Conservation (phyloP, 2,888 invertebrate genomes). For the Ganaspis brasiliensis region DNA sequence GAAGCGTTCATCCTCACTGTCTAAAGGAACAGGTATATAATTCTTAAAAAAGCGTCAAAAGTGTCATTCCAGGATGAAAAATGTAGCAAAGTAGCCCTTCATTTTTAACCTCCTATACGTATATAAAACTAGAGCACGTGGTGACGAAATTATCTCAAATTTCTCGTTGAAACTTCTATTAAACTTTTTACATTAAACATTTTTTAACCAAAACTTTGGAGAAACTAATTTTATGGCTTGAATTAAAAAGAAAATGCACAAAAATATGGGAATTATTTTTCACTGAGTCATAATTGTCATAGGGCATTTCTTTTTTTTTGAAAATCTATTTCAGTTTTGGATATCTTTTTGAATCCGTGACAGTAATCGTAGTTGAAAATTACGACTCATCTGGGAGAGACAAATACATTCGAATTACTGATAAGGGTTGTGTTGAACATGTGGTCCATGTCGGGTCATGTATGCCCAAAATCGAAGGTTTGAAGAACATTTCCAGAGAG, state of each 20-base stretch:
- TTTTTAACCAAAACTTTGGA: neutral
- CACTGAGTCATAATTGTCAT: too few relatives aligned
- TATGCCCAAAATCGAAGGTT: slow-evolving; percentile 21
- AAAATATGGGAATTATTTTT: too few relatives aligned
- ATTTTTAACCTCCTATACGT: neutral
- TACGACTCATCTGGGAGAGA: slow-evolving; percentile 36
- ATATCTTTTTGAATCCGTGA: neutral
- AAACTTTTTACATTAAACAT: neutral
- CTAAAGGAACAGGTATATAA: neutral
- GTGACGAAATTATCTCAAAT: neutral
- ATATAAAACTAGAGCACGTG: neutral
- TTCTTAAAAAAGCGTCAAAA: neutral
- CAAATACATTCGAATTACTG: slow-evolving; percentile 26
- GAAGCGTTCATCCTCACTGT: neutral
- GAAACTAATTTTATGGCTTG: neutral
- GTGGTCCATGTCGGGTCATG: slow-evolving; percentile 12
- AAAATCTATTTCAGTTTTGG: too few relatives aligned
- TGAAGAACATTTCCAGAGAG: slow-evolving; percentile 41
- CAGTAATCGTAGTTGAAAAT: neutral
- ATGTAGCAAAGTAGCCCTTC: neutral
- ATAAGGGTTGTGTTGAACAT: slow-evolving; percentile 25
- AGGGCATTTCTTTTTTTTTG: too few relatives aligned
- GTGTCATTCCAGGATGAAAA: neutral
- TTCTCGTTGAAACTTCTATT: neutral
- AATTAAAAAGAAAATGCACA: too few relatives aligned